phyloP scores from a whole-genome alignment of 2,797 vertebrate species.

The Ispidina lecontei region DNA sequence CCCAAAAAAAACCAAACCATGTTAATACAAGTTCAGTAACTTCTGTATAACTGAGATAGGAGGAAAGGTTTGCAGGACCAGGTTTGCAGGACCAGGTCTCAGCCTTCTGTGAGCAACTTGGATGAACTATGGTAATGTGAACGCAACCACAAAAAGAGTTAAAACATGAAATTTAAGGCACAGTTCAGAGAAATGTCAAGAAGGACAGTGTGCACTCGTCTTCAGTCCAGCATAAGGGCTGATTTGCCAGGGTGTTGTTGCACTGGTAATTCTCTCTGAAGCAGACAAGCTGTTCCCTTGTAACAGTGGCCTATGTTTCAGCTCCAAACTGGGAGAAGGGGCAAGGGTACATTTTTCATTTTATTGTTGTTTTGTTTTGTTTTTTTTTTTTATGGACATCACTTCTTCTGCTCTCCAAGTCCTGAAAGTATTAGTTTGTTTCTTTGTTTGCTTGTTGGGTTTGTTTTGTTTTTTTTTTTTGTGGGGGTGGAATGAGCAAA shows the following conservation, averaged over 20 bases:
- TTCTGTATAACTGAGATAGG: background rate
- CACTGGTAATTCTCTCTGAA: conserved; percentile 4
- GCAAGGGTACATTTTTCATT: conserved; percentile 23
- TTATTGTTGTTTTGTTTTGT: conserved; percentile 25
- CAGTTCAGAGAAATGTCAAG: background rate
- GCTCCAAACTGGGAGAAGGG: conserved; percentile 55
- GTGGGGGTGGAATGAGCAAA: conserved; percentile 5
- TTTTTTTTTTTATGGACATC: conserved; percentile 42
- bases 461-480: background rate
- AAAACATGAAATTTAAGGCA: conserved; percentile 31
- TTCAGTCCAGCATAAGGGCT: accelerated
- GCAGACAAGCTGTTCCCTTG: conserved; percentile 7
- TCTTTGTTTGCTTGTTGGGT: background rate
- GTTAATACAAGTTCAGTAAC: background rate
- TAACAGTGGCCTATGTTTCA: background rate
- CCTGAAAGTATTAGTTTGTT: background rate
- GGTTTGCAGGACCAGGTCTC: background rate
- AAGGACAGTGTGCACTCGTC: background rate
- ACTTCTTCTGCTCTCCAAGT: conserved; percentile 14
- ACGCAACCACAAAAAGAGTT: conserved; percentile 4
- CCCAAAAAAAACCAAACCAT: background rate
- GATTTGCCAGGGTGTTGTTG: background rate
- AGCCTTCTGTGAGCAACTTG: background rate
- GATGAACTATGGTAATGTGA: background rate
- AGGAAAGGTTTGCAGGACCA: conserved; percentile 17